Evolutionary conservation across 37 sponge, comb jelly and placozoan genomes (phyloP).

Genomic region (Ephydatia muelleri): DNA sequence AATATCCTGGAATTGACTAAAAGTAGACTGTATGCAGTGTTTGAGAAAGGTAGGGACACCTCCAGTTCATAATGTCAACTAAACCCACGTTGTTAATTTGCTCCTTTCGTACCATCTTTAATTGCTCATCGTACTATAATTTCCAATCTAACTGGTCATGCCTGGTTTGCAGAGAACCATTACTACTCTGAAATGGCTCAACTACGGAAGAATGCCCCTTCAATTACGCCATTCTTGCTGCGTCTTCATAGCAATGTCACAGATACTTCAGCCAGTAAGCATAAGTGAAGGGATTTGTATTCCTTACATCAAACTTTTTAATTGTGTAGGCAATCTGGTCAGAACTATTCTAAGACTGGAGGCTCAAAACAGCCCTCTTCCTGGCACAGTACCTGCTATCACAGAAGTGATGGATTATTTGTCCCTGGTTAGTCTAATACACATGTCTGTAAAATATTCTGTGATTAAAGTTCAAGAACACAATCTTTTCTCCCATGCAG

Average conservation of each 20-base stretch:
- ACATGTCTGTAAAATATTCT: background rate
- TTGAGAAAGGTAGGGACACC: background rate
- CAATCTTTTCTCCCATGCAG: background rate
- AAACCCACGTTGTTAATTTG: background rate
- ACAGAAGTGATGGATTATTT: constrained; percentile 28
- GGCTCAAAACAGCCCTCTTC: constrained; percentile 31
- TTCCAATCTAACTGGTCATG: background rate
- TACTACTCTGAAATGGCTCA: background rate
- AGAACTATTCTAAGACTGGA: constrained; percentile 37
- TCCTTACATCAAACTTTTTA: background rate
- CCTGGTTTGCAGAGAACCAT: background rate
- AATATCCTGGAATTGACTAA: background rate
- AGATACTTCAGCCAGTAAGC: background rate
- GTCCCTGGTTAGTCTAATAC: constrained; percentile 22
- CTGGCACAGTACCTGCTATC: constrained; percentile 27
- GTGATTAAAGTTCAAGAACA: background rate
- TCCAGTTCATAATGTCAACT: background rate
- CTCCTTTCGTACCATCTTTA: too few relatives aligned
- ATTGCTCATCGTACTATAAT: background rate
- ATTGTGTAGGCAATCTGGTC: background rate
- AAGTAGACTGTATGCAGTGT: background rate
- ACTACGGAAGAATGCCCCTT: background rate
- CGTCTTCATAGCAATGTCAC: background rate
- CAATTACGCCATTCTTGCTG: background rate
- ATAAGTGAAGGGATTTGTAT: background rate